Evolutionary conservation across 1,140 invertebrate species (phyloP).

Genomic region (Macrobrachium nipponense): DNA sequence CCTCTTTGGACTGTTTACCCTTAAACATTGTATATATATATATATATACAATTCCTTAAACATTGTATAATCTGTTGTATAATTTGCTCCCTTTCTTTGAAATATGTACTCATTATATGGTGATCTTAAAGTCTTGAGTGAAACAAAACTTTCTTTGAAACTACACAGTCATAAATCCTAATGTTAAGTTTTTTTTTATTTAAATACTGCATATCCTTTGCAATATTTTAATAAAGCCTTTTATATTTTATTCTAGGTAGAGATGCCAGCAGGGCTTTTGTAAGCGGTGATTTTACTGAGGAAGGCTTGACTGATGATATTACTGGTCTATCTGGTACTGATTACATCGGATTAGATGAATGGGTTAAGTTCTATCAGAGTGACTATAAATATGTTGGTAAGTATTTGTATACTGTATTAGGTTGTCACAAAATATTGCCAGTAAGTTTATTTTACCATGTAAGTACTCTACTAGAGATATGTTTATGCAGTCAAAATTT

Average conservation of each 20-base stretch:
- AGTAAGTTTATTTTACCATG: neutral
- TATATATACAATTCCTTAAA: too few relatives aligned
- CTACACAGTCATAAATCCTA: too few relatives aligned
- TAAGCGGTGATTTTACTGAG: constrained; percentile 90
- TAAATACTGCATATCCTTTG: constrained; percentile 31
- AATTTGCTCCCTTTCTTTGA: too few relatives aligned
- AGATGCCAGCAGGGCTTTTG: constrained; percentile 89
- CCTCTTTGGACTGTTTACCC: too few relatives aligned
- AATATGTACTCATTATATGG: too few relatives aligned
- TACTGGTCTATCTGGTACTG: constrained; percentile 75
- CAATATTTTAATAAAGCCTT: constrained; percentile 54
- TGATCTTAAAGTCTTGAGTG: too few relatives aligned
- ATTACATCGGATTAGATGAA: constrained; percentile 79
- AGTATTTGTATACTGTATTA: constrained; percentile 6
- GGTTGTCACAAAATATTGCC: neutral
- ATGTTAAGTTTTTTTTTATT: neutral
- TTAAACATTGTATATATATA: too few relatives aligned
- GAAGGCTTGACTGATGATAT: constrained; percentile 83
- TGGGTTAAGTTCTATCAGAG: constrained; percentile 89
- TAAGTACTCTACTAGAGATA: neutral
- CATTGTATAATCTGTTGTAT: too few relatives aligned
- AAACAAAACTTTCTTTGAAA: too few relatives aligned
- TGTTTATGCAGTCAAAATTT: constrained; percentile 68
- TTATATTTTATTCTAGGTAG: constrained; percentile 74
- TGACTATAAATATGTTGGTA: constrained; percentile 76